These are phyloP conservation scores for Nezara viridula DNA, from an alignment of 2,888 invertebrate genomes.

Conservation along the genomic window DNA sequence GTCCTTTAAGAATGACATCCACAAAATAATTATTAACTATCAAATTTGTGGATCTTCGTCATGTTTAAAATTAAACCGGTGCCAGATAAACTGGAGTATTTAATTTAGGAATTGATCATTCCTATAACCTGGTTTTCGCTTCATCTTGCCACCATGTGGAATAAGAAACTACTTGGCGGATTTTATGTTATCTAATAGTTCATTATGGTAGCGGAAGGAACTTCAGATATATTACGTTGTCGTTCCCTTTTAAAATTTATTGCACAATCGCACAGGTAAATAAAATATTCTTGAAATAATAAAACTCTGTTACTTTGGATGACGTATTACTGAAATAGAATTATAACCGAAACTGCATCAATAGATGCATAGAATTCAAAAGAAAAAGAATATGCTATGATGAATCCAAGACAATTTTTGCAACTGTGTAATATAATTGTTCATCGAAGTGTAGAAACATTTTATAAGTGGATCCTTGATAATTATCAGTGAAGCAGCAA, in stretches of 20 bases:
- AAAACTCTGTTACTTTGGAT: too few species aligned
- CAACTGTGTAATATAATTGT: too few species aligned
- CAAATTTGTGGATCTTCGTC: background rate
- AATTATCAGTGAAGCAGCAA: too few species aligned
- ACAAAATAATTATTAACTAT: too few species aligned
- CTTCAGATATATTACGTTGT: background rate
- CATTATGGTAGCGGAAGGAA: background rate
- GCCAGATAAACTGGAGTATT: background rate
- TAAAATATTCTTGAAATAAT: background rate
- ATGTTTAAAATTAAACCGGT: background rate
- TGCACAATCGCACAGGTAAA: background rate
- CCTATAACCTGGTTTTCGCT: background rate
- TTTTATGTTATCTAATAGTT: background rate
- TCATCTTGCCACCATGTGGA: background rate
- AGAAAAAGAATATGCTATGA: too few species aligned
- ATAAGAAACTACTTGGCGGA: background rate
- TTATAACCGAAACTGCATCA: too few species aligned
- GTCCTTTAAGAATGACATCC: too few species aligned
- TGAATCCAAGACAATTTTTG: too few species aligned
- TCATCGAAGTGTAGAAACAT: too few species aligned
- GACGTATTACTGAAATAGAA: too few species aligned
- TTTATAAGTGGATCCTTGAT: too few species aligned
- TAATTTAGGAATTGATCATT: background rate
- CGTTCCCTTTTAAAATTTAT: background rate
- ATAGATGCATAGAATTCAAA: too few species aligned